A percentile compares a stretch with the other conserved stretches of the same genome.
Conservation (phyloP, 92 coral and sea anemone species). For the Isaurus tuberculatus region DNA sequence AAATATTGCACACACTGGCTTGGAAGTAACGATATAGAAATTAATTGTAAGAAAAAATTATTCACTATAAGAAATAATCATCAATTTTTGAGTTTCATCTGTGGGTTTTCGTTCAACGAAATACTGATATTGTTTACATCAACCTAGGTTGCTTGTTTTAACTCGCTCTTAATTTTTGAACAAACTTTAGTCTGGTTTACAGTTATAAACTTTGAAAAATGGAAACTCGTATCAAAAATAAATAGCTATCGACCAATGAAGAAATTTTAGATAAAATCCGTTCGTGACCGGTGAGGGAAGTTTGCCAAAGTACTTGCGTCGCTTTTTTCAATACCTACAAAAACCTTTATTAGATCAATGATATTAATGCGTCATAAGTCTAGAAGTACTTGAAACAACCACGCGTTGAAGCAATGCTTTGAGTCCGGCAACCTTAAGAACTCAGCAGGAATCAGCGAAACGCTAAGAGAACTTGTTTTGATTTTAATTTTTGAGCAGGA, state of each 20-base stretch:
- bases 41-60: too few species aligned
- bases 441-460: constrained; percentile 27
- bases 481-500: constrained; percentile 10
- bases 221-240: background rate
- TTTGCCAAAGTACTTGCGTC: background rate
- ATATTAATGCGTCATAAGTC: background rate
- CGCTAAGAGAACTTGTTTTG: constrained; percentile 16
- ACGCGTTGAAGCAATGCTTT: constrained; percentile 20
- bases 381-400: background rate
- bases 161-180: too few species aligned
- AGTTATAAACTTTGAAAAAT: background rate
- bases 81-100: too few species aligned
- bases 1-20: too few species aligned
- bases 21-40: too few species aligned
- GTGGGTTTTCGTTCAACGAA: too few species aligned
- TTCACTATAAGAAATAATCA: too few species aligned
- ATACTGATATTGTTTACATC: too few species aligned
- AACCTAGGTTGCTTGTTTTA: too few species aligned
- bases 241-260: background rate
- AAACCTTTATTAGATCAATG: background rate
- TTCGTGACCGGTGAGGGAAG: background rate
- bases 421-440: constrained; percentile 31
- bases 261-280: background rate
- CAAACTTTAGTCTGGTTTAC: too few species aligned
- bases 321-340: background rate